phyloP scores from a whole-genome alignment of 2,113 vertebrate species.

The Elephas maximus region DNA sequence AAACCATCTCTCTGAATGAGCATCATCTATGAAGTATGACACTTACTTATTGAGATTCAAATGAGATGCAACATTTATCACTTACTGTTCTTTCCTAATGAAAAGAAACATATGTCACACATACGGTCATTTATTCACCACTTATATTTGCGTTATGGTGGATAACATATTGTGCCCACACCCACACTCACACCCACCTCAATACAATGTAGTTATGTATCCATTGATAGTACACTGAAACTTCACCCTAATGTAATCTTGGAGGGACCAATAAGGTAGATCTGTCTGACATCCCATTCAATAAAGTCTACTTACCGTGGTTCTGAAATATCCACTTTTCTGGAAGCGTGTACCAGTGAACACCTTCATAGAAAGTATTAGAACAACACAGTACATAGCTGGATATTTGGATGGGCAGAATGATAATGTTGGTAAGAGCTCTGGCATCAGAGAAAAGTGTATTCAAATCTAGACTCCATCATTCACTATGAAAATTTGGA shows the following conservation, averaged over 20 bases:
- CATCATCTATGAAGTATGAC: constrained; percentile 19
- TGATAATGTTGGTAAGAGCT: neutral
- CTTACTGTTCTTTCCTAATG: constrained; percentile 45
- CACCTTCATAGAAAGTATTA: neutral
- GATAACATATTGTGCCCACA: neutral
- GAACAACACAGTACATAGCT: neutral
- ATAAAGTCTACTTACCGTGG: neutral
- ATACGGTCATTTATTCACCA: constrained; percentile 30
- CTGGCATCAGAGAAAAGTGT: neutral
- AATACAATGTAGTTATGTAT: neutral
- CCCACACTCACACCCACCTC: neutral
- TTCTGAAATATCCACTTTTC: constrained; percentile 36
- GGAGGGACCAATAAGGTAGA: neutral
- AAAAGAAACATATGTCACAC: constrained; percentile 41
- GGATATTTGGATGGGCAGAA: neutral
- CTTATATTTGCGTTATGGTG: constrained; percentile 46
- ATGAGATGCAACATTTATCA: constrained; percentile 20
- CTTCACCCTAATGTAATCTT: neutral
- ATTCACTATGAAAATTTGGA: neutral
- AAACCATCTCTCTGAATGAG: constrained; percentile 19
- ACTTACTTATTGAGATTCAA: constrained; percentile 54
- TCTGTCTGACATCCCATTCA: neutral
- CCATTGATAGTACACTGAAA: neutral
- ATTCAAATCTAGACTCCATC: neutral
- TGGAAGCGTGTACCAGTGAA: constrained; percentile 11